A percentile compares a stretch with the other conserved stretches of the same genome.
phyloP scores from a whole-genome alignment of 2,113 vertebrate genomes.

The Scophthalmus maximus region DNA sequence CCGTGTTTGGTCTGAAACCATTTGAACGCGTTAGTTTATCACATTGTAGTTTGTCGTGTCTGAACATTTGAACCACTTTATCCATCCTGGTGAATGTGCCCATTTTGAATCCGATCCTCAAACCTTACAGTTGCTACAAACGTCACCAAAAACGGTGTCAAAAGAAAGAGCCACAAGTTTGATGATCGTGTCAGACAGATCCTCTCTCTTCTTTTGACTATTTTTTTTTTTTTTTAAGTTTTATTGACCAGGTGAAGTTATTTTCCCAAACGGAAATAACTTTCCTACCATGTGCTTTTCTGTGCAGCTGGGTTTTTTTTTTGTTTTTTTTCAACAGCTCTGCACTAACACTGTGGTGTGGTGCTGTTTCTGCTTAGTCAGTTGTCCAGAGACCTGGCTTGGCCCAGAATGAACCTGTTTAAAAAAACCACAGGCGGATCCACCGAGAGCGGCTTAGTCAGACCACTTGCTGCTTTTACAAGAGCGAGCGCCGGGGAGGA shows the following conservation, averaged over 20 bases:
- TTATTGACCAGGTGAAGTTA: too few relatives aligned
- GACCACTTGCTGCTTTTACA: slow-evolving; percentile 33
- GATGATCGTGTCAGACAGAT: too few relatives aligned
- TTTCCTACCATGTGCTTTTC: background rate
- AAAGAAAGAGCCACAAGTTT: too few relatives aligned
- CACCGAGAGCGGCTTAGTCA: slow-evolving; percentile 25
- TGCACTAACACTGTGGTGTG: slow-evolving; percentile 23
- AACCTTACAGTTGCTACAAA: too few relatives aligned
- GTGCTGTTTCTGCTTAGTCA: slow-evolving; percentile 44
- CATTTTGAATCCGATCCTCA: background rate
- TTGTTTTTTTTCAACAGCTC: background rate
- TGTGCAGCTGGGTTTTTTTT: background rate
- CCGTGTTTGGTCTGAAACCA: background rate
- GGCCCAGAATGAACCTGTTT: slow-evolving; percentile 26
- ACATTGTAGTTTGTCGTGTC: too few relatives aligned
- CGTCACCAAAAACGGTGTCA: too few relatives aligned
- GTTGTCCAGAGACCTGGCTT: slow-evolving; percentile 31
- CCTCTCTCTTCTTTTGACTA: too few relatives aligned
- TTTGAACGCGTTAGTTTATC: background rate
- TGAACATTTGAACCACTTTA: too few relatives aligned
- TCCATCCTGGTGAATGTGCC: background rate
- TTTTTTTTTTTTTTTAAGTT: too few relatives aligned
- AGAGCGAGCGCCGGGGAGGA: background rate
- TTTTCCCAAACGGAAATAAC: too few relatives aligned
- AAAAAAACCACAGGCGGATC: slow-evolving; percentile 57